phyloP scores from a whole-genome alignment of 1,140 invertebrate genomes.

The Zaprionus nigranus region DNA sequence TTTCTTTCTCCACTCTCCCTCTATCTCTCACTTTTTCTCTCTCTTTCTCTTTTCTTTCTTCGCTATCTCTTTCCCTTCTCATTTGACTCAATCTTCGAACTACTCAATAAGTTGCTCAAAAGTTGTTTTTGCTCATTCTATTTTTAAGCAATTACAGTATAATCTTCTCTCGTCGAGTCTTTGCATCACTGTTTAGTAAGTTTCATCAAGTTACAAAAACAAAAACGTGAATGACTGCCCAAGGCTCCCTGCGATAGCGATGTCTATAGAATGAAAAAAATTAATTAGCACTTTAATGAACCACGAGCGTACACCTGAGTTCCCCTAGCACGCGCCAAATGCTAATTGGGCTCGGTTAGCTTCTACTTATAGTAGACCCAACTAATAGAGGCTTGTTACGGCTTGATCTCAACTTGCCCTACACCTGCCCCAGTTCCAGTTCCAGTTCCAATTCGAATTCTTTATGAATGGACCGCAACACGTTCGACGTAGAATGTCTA shows the following conservation, averaged over 20 bases:
- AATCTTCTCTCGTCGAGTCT: neutral
- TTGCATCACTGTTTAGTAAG: conserved; percentile 8
- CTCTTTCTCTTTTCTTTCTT: neutral
- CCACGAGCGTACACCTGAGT: conserved; percentile 68
- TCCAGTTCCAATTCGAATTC: neutral
- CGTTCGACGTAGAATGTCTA: conserved; percentile 9
- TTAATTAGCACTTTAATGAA: conserved; percentile 72
- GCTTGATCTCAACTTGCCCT: conserved; percentile 63
- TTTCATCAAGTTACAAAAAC: conserved; percentile 36
- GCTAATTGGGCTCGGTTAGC: conserved; percentile 54
- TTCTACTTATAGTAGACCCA: conserved; percentile 35
- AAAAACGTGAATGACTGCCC: conserved; percentile 54
- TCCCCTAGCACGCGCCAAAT: conserved; percentile 63
- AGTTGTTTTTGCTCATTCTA: neutral
- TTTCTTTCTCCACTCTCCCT: neutral
- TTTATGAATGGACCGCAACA: conserved; percentile 33
- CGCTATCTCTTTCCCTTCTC: neutral
- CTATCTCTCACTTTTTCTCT: neutral
- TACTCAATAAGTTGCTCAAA: too few species aligned
- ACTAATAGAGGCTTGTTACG: conserved; percentile 35
- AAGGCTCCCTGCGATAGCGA: neutral
- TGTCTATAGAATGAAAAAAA: neutral
- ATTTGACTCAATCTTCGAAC: neutral
- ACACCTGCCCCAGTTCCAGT: conserved; percentile 50
- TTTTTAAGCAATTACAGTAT: neutral